Conservation (phyloP, 2,888 invertebrate genomes). For the Hesperia comma region DNA sequence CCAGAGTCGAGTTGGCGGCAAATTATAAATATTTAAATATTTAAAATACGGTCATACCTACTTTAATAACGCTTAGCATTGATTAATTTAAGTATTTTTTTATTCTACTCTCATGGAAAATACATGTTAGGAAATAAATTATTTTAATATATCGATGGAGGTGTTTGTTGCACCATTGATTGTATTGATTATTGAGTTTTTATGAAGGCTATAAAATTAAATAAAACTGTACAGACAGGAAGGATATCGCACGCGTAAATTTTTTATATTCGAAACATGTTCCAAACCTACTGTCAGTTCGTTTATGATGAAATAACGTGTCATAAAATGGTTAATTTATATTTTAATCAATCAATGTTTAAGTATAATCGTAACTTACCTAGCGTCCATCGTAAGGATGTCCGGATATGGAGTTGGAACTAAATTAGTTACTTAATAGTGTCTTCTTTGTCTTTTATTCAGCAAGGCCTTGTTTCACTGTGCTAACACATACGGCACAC, state of each 20-base stretch:
- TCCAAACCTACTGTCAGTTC: constrained; percentile 21
- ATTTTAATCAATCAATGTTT: constrained; percentile 29
- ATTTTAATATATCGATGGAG: too few relatives aligned
- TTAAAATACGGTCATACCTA: too few relatives aligned
- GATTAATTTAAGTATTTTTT: too few relatives aligned
- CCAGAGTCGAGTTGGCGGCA: too few relatives aligned
- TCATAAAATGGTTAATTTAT: constrained; percentile 3
- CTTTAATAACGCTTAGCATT: too few relatives aligned
- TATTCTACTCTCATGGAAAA: too few relatives aligned
- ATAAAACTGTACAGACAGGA: too few relatives aligned
- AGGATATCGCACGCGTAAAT: constrained; percentile 2
- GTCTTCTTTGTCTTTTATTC: constrained; percentile 64
- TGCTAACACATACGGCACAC: constrained; percentile 71
- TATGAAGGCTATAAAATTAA: too few relatives aligned
- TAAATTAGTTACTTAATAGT: constrained; percentile 52
- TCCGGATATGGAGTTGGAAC: constrained; percentile 48
- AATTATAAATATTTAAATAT: too few relatives aligned
- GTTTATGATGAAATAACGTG: constrained; percentile 24
- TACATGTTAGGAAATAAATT: too few relatives aligned
- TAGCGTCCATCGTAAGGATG: constrained; percentile 67
- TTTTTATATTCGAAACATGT: constrained; percentile 10
- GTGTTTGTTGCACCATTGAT: too few relatives aligned
- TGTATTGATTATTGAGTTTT: too few relatives aligned
- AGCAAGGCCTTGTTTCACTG: constrained; percentile 62
- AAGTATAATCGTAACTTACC: constrained; percentile 51